Percentiles rank a stretch among this genome's conserved stretches.
Conservation (phyloP, 2,113 vertebrate species). For the Anhinga anhinga region DNA sequence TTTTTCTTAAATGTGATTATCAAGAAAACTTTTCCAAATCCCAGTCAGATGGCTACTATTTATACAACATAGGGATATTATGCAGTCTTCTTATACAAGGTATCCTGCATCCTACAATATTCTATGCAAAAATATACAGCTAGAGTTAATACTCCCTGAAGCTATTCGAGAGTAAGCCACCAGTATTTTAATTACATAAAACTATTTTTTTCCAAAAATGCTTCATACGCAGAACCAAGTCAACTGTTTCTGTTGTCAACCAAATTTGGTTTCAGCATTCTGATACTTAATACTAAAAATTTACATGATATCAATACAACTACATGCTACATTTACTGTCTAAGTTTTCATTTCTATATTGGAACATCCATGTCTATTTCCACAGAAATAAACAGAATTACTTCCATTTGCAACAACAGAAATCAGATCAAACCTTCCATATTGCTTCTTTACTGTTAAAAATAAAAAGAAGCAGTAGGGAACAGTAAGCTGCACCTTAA, state of each 20-base stretch:
- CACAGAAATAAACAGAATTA: not conserved
- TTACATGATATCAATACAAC: not conserved
- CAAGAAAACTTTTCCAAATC: not conserved
- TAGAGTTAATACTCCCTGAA: not conserved
- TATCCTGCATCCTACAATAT: not conserved
- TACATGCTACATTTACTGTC: not conserved
- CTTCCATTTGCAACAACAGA: not conserved
- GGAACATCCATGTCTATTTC: not conserved
- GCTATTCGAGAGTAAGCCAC: not conserved
- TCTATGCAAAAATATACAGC: not conserved
- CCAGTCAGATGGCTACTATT: not conserved
- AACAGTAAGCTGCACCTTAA: not conserved
- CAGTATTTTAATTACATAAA: not conserved
- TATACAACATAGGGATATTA: not conserved
- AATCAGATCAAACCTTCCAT: not conserved
- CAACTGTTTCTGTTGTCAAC: not conserved
- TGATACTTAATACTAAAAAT: not conserved
- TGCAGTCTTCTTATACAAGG: not conserved
- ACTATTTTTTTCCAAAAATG: not conserved
- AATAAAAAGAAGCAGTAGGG: not conserved
- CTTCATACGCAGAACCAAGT: not conserved
- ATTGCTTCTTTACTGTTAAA: not conserved
- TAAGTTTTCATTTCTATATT: not conserved
- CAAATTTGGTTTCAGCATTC: not conserved
- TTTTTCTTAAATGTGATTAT: not conserved